Evolutionary conservation across 2,888 invertebrate genomes (phyloP), one percentile per base, ranked within the genome.

Genomic region (Nipponacmea schrenckii): DNA sequence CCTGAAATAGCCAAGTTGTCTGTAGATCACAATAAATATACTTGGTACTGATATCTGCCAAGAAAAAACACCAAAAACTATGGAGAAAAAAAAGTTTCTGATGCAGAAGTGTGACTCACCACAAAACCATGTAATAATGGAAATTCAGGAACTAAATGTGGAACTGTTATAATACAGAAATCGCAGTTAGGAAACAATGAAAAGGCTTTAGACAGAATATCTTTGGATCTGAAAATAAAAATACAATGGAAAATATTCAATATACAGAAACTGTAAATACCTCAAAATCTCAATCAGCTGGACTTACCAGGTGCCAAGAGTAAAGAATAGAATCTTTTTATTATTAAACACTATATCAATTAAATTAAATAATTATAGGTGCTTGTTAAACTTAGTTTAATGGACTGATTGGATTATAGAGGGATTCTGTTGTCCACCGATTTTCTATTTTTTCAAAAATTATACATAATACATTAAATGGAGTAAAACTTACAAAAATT

Each of bases 71-170:
- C 31, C 44, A 20, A 56, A 56, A 56, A 3, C 20, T 56, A 5
- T n/a, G 14, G 4, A 17, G 4, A 17, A 24, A 64, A 64, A n/a
- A n/a, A n/a, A n/a, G n/a, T n/a, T 64, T 64, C 7, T 31, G 31
- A 31, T 31, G 5, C 31, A 31, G 31, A 31, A 31, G 5, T 39
- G 10, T 8, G 10, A 80, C 85, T 81, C 77, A 89, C 89, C 77
- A 88, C 86, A 84, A 89, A 89, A 69, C 81, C 82, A 76, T 89
- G 88, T 15, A 89, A 80, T 2, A 89, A 82, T 17, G 89, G 87
- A 75, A 89, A 89, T 77, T 89, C 88, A 26, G 89, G 89, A 15
- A 89, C 89, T 67, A 89, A 83, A 73, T 87, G 88, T 27, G 89
- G 89, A 10, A 89, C 86, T 31, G 89, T 85, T 67, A 89, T 84